Evolutionary conservation across 2,113 vertebrate species (phyloP).

Genomic region (Maccullochella peelii): DNA sequence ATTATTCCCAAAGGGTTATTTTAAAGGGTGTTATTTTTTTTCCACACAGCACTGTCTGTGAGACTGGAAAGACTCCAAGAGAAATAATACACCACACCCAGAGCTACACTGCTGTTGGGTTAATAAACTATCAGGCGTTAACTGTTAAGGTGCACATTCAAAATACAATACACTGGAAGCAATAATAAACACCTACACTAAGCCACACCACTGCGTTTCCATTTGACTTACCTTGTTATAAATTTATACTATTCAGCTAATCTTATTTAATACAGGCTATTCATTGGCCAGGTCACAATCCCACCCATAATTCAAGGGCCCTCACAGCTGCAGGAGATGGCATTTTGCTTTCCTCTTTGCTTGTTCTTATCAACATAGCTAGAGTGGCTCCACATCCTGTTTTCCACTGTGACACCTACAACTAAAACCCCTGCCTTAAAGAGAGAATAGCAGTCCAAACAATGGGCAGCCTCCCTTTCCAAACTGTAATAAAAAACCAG

Average conservation of each 20-base stretch:
- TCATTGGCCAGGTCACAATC: background rate
- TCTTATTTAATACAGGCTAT: background rate
- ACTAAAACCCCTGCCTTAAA: conserved; percentile 25
- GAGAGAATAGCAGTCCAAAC: conserved; percentile 54
- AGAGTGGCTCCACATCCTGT: conserved; percentile 69
- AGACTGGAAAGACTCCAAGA: conserved; percentile 15
- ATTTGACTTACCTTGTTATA: background rate
- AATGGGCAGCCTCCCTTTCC: conserved; percentile 66
- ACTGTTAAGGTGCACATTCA: background rate
- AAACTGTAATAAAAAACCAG: conserved; percentile 50
- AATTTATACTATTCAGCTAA: background rate
- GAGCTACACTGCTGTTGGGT: background rate
- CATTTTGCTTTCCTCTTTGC: conserved; percentile 31
- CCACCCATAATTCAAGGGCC: conserved; percentile 18
- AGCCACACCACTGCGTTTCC: background rate
- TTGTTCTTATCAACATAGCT: conserved; percentile 27
- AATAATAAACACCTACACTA: background rate
- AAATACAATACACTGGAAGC: conserved; percentile 28
- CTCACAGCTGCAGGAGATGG: conserved; percentile 37
- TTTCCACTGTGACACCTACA: conserved; percentile 61
- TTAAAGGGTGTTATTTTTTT: no score
- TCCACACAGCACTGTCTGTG: conserved; percentile 1
- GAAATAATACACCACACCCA: conserved; percentile 48
- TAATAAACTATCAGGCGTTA: conserved; percentile 23
- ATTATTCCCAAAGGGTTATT: background rate